Base-by-base conservation (phyloP, 2,797 vertebrate genomes). In the Myoxocephalus aenaeus region DNA sequence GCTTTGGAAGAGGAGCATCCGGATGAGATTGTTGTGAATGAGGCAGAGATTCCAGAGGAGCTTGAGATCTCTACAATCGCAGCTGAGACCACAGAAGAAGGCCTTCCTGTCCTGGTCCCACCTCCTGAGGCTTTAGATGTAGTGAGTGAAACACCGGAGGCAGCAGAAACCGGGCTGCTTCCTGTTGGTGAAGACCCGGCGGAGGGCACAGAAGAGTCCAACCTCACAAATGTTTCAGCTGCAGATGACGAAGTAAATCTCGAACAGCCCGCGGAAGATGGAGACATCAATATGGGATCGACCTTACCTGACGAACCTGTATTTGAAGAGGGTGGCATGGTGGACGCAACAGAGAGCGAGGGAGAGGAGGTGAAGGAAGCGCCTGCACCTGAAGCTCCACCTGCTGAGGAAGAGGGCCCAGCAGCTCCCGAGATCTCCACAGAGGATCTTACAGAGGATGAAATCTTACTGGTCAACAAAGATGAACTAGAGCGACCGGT, bases 361-460 rank as follows among this genome's bases (percentile, higher is more conserved):
- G 73, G 38, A 25, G 50, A 48, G 61, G 77, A 85, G 14, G 65
- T 70, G 70, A 80, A 25, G 46, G 80, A 76, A 17, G 72, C 84
- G 40, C 40, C 59, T 50, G 25, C 65, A 20, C 73, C 81, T 34
- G 80, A 89, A 78, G 50, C 66, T 65, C 80, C 84, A 0, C 66
- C 54, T 65, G 59, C 67, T 36, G 80, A 86, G 2, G 77, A 82
- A 70, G 80, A 73, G 22, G 66, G 63, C 14, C 68, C 70, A 5
- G 82, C 84, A 44, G 68, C 71, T 67, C 84, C 86, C 3, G 58
- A 75, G 57, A 86, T 90, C 79, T 86, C 87, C 1, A 65, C 42
- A n/a, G 82, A 88, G 58, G 89, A 93, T 22, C 80, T 94, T 5
- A 72, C 82, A 53, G 84, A 93, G 42, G 91, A 92, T 15, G 88